Percentiles rank a stretch among this genome's conserved stretches.
phyloP scores from a whole-genome alignment of 2,113 vertebrate species.

The Pelmatolapia mariae region DNA sequence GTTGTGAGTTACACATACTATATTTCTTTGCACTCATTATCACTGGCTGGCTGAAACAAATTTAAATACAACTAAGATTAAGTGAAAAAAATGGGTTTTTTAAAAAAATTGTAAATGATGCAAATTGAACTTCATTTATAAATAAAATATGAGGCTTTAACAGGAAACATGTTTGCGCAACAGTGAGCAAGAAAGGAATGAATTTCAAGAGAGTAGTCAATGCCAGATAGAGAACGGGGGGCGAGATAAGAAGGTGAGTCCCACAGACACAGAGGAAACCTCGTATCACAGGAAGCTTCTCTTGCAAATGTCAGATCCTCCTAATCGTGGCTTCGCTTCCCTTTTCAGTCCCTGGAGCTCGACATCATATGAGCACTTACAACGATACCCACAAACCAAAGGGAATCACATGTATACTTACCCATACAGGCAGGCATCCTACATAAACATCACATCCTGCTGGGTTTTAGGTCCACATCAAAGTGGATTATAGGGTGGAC shows the following conservation, averaged over 20 bases:
- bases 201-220: not conserved
- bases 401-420: slow-evolving; percentile 24
- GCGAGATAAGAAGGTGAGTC: slow-evolving; percentile 36
- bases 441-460: slow-evolving; percentile 51
- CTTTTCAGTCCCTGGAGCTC: slow-evolving; percentile 22
- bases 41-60: not conserved
- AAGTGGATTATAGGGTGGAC: slow-evolving; percentile 61
- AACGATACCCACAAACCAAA: not conserved
- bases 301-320: slow-evolving; percentile 50
- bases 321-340: slow-evolving; percentile 57
- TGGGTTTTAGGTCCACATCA: slow-evolving; percentile 48
- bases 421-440: slow-evolving; percentile 29
- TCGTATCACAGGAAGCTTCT: slow-evolving; percentile 63
- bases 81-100: not conserved
- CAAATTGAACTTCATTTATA: not conserved
- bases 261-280: slow-evolving; percentile 54
- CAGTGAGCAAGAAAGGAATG: not conserved
- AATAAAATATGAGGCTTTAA: not conserved
- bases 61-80: not conserved
- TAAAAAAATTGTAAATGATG: not conserved
- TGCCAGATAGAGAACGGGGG: not conserved
- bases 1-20: not conserved
- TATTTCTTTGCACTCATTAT: not conserved
- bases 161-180: not conserved
- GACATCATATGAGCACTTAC: not conserved